phyloP scores from a whole-genome alignment of 2,797 vertebrate genomes.

The Oryzias sinensis region DNA sequence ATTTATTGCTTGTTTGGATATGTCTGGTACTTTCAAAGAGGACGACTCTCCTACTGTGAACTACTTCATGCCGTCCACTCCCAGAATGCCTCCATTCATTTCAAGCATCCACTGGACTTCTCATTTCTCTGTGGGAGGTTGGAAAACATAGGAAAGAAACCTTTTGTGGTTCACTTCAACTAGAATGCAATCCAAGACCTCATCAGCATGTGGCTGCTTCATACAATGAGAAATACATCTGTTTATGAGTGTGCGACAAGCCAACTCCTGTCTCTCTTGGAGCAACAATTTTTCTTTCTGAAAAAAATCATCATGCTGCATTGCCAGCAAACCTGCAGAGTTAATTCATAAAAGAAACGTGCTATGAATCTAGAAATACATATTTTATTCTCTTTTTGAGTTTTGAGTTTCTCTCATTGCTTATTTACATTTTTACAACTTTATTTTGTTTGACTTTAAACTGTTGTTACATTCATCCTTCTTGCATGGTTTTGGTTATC shows the following conservation, averaged over 20 bases:
- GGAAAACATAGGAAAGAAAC: slow-evolving; percentile 47
- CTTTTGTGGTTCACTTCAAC: slow-evolving; percentile 61
- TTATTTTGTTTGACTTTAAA: slow-evolving; percentile 24
- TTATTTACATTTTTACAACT: slow-evolving; percentile 7
- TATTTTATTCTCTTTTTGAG: slow-evolving; percentile 3
- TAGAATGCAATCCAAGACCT: slow-evolving; percentile 53
- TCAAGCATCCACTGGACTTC: slow-evolving; percentile 48
- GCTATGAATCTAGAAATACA: slow-evolving; percentile 15
- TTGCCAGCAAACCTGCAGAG: neutral
- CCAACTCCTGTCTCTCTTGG: slow-evolving; percentile 30
- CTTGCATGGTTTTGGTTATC: slow-evolving; percentile 38
- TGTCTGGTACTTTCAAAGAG: slow-evolving; percentile 10
- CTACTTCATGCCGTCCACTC: slow-evolving; percentile 26
- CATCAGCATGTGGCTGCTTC: slow-evolving; percentile 51
- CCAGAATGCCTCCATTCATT: slow-evolving; percentile 51
- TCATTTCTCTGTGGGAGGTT: slow-evolving; percentile 61
- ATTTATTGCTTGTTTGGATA: slow-evolving; percentile 22
- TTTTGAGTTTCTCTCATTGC: neutral
- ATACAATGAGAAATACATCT: slow-evolving; percentile 60
- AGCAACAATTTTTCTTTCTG: slow-evolving; percentile 12
- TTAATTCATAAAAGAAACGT: slow-evolving; percentile 8
- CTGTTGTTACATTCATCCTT: slow-evolving; percentile 24
- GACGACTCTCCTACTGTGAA: slow-evolving; percentile 25
- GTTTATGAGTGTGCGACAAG: slow-evolving; percentile 39
- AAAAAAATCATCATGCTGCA: slow-evolving; percentile 1